Evolutionary conservation across 2,113 vertebrate genomes (phyloP).

Genomic region (Papio anubis): DNA sequence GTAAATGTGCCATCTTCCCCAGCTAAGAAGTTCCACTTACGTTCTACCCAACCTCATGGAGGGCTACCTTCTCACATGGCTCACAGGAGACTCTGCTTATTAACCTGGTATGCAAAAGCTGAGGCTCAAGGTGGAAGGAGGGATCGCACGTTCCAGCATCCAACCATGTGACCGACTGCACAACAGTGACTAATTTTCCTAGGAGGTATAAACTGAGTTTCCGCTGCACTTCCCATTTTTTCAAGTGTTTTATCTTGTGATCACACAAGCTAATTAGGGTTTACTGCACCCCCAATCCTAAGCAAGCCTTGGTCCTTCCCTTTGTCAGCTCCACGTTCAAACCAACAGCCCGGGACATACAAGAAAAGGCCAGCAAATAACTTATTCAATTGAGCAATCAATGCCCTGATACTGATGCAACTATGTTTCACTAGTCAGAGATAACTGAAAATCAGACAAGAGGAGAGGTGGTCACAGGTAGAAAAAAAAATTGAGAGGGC

Average conservation of each 20-base stretch:
- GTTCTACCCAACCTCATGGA: background rate
- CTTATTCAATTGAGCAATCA: background rate
- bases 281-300: background rate
- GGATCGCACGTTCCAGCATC: background rate
- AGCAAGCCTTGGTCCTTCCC: background rate
- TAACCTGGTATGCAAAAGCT: background rate
- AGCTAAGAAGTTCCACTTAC: background rate
- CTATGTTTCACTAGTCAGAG: background rate
- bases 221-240: conserved; percentile 26
- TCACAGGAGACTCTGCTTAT: background rate
- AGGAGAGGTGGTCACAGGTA: background rate
- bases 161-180: background rate
- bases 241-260: conserved; percentile 20
- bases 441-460: background rate
- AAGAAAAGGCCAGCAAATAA: background rate
- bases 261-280: background rate
- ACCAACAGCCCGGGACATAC: background rate
- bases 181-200: conserved; percentile 31
- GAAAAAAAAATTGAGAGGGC: background rate
- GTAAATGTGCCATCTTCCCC: background rate
- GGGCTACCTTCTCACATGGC: background rate
- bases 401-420: background rate
- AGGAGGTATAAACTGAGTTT: background rate
- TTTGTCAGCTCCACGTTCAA: background rate
- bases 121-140: background rate